Evolutionary conservation across 37 sponge, comb jelly and placozoan genomes (phyloP), one percentile per base, ranked within the genome.

Genomic region (Ianthella basta): DNA sequence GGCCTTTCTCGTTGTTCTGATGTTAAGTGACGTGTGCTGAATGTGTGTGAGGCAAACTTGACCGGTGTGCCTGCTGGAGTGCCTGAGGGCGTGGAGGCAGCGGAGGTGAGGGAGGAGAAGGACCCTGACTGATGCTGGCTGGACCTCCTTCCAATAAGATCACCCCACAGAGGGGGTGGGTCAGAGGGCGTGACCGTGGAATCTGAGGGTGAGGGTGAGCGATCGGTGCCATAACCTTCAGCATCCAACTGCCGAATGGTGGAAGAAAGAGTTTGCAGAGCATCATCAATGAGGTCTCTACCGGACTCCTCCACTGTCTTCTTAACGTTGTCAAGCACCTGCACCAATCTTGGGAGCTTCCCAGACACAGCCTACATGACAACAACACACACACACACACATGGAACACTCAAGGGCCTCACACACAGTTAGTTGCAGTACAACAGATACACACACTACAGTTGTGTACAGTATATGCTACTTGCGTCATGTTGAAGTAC

Each of bases 261-360:
- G 1, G 92, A 87, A 63, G 88, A 67, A 67, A 92, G 83, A 21
- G 87, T 24, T 15, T 38, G 53, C 53, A 75, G 21, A 53, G 78
- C 78, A 41, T 75, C 54, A 23, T 75, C 78, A 23, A 75, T 53
- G 54, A 75, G 93, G 67, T 92, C 89, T 34, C 69, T 81, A 1
- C 78, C 86, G 15, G 86, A 86, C 27, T 88, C 93, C 44, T 92
- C 87, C 0, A 56, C 53, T 16, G 81, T 72, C 41, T 84, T 82
- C 1, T 41, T 86, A 29, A 92, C 65, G 24, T 77, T 53, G 15
- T 84, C 80, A 39, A 92, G 72, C 13, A 89, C 34, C 32, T 50
- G 18, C 18, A 72, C 27, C 35, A 90, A 83, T 30, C 83, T 73
- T 2, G 87, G 59, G 29, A 93, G 78, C 20, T 55, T 73, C 1